Percentiles rank a stretch among this genome's conserved stretches.
Evolutionary conservation across 2,888 invertebrate species (phyloP).

Genomic region (Norana najaformis): DNA sequence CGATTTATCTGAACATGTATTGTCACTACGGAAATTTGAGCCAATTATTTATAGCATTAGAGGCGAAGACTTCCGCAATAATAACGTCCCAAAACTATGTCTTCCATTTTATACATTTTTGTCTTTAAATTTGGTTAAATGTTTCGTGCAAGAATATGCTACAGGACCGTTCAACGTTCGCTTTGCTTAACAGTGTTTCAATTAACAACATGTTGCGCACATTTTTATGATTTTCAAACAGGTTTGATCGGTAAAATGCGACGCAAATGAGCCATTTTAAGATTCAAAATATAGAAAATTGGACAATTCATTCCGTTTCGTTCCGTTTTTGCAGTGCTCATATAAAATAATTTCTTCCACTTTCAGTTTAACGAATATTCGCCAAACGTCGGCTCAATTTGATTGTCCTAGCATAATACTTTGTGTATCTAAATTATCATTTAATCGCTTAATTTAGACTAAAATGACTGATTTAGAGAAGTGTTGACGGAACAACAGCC

Average conservation of each 20-base stretch:
- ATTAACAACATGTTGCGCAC: too few relatives aligned
- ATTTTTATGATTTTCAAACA: too few relatives aligned
- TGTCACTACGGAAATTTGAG: neutral
- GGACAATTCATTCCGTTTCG: too few relatives aligned
- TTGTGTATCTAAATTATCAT: neutral
- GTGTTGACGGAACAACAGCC: too few relatives aligned
- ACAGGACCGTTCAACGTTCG: too few relatives aligned
- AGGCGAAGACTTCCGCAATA: neutral
- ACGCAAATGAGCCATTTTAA: too few relatives aligned
- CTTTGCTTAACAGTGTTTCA: too few relatives aligned
- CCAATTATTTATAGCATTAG: neutral
- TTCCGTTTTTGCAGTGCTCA: too few relatives aligned
- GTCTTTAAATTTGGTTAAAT: neutral
- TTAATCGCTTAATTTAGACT: too few relatives aligned
- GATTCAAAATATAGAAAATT: too few relatives aligned
- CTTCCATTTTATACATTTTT: neutral
- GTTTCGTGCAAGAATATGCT: neutral
- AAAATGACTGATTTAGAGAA: too few relatives aligned
- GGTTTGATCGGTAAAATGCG: too few relatives aligned
- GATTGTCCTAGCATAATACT: neutral
- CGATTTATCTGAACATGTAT: neutral
- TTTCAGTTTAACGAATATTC: neutral
- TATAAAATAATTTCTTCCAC: neutral
- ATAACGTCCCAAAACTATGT: neutral
- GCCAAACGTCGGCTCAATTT: neutral